Evolutionary conservation across 2,797 vertebrate genomes (phyloP).

Genomic region (Enteromius anoplus): DNA sequence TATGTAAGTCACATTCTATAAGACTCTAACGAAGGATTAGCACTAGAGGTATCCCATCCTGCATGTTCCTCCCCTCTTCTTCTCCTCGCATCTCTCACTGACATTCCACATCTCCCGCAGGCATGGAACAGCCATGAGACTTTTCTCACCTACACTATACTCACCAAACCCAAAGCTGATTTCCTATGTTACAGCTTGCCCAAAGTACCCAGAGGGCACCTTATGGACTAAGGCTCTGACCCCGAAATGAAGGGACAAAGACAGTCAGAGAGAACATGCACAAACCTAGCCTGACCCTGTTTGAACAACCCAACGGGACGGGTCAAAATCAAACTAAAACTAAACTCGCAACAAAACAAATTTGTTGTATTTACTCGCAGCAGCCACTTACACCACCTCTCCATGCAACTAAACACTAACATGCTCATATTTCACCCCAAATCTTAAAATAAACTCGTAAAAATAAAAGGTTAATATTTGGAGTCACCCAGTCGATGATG

Average conservation of each 20-base stretch:
- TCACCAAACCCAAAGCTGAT: conserved; percentile 52
- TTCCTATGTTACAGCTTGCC: conserved; percentile 38
- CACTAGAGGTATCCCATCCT: conserved; percentile 52
- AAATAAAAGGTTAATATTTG: conserved; percentile 30
- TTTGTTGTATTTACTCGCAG: conserved; percentile 27
- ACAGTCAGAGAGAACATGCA: neutral
- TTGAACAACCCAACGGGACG: neutral
- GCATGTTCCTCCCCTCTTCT: conserved; percentile 35
- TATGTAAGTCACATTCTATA: conserved; percentile 46
- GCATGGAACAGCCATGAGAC: conserved; percentile 60
- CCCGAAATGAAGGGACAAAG: conserved; percentile 30
- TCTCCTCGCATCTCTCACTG: conserved; percentile 55
- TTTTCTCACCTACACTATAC: conserved; percentile 69
- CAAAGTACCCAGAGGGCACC: conserved; percentile 27
- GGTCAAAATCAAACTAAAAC: neutral
- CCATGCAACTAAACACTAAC: neutral
- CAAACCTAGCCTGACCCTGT: neutral
- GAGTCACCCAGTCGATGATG: conserved; percentile 16
- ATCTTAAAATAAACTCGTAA: conserved; percentile 33
- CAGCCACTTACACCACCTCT: neutral
- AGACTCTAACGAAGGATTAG: conserved; percentile 70
- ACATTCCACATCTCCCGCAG: conserved; percentile 62
- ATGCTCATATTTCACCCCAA: neutral
- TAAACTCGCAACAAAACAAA: neutral
- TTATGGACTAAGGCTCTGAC: conserved; percentile 33